These are phyloP conservation scores for Pantherophis vulpinus DNA, from an alignment of 2,797 vertebrate genomes.

Conservation along the genomic window DNA sequence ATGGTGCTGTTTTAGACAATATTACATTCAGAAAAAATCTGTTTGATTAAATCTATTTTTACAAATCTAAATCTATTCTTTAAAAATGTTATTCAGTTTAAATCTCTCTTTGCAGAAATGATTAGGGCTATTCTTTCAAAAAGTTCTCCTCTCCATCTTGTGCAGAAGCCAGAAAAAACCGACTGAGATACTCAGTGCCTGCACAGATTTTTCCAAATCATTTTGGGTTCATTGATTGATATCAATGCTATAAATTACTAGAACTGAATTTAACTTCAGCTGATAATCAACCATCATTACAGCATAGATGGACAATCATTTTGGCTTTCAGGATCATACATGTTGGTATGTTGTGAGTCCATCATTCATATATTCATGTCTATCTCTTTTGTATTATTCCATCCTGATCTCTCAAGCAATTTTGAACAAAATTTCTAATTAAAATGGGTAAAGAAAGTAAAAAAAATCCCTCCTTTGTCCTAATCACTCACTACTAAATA, in stretches of 20 bases:
- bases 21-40: background rate
- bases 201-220: background rate
- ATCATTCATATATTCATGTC: background rate
- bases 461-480: background rate
- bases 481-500: background rate
- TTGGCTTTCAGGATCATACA: background rate
- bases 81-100: background rate
- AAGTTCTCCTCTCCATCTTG: background rate
- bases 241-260: background rate
- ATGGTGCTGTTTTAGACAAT: background rate
- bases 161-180: background rate
- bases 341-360: background rate
- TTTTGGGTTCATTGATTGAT: background rate
- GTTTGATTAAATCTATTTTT: background rate
- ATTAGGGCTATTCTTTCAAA: background rate
- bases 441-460: background rate
- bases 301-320: background rate
- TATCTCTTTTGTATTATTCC: background rate
- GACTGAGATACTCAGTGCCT: background rate
- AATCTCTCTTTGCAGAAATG: background rate
- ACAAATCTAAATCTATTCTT: background rate
- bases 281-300: background rate
- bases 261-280: background rate
- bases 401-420: background rate
- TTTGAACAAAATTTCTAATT: background rate